Conservation (phyloP, 2,797 vertebrate genomes). For the Phaenicophaeus curvirostris region DNA sequence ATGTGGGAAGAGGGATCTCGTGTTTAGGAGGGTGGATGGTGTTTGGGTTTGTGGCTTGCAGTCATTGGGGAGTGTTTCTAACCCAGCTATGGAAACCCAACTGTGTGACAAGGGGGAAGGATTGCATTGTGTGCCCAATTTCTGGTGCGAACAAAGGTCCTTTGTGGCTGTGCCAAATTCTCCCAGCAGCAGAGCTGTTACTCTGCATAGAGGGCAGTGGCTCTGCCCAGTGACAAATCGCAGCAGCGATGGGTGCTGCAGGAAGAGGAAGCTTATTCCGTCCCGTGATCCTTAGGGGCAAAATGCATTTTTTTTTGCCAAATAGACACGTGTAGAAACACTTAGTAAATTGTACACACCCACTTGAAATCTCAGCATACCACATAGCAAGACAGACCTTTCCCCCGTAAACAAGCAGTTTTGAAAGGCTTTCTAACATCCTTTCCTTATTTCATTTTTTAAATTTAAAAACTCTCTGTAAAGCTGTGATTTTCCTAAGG, state of each 20-base stretch:
- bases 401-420: neutral
- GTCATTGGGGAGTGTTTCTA: neutral
- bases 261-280: neutral
- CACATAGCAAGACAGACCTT: neutral
- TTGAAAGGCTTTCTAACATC: neutral
- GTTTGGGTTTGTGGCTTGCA: neutral
- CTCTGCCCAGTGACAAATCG: neutral
- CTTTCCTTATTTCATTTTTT: neutral
- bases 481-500: neutral
- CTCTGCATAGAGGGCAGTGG: constrained; percentile 44
- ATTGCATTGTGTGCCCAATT: constrained; percentile 2
- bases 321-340: neutral
- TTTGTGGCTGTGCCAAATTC: constrained; percentile 50
- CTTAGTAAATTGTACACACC: neutral
- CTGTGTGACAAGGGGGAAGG: constrained; percentile 47
- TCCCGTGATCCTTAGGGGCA: neutral
- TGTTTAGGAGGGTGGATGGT: rapidly evolving
- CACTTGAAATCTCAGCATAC: neutral
- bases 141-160: constrained; percentile 53
- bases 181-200: neutral
- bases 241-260: neutral
- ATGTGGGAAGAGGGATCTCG: rapidly evolving
- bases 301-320: neutral
- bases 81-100: neutral
- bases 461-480: neutral